Percentiles rank a stretch among this genome's conserved stretches.
Conservation (phyloP, 2,797 vertebrate genomes). For the Gorsachius magnificus region DNA sequence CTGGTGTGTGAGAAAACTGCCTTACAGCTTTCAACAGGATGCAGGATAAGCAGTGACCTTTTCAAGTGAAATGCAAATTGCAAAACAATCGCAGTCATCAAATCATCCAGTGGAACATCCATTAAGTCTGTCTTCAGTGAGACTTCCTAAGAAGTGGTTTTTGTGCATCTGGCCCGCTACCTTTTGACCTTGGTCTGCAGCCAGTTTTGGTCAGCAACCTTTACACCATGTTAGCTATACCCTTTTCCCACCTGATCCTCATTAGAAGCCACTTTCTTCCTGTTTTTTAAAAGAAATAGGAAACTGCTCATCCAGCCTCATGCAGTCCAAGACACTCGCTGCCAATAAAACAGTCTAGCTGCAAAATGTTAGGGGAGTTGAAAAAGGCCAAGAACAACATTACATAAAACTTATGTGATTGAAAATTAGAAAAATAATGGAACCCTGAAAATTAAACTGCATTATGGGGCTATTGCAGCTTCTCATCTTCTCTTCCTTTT, state of each 20-base stretch:
- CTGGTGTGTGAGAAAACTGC: not conserved
- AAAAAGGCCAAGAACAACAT: not conserved
- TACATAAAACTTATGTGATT: not conserved
- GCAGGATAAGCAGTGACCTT: slow-evolving; percentile 38
- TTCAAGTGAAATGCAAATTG: slow-evolving; percentile 45
- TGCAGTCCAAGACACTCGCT: not conserved
- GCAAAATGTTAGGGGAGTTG: not conserved
- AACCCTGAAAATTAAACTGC: not conserved
- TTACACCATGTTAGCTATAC: slow-evolving; percentile 34
- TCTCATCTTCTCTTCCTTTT: not conserved
- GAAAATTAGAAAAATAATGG: not conserved
- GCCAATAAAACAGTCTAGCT: not conserved
- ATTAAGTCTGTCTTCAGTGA: not conserved
- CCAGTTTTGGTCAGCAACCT: not conserved
- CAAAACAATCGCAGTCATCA: slow-evolving; percentile 2
- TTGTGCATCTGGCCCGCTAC: not conserved
- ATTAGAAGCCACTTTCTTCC: slow-evolving; percentile 43
- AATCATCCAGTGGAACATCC: not conserved
- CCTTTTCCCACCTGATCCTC: slow-evolving; percentile 34
- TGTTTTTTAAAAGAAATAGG: slow-evolving; percentile 54
- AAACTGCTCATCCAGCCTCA: not conserved
- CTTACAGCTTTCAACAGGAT: not conserved
- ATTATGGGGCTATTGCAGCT: not conserved
- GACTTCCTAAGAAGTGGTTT: slow-evolving; percentile 55
- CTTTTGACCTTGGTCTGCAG: slow-evolving; percentile 39